Evolutionary conservation across 2,888 invertebrate species (phyloP).

Genomic region (Pyrrhosoma nymphula): DNA sequence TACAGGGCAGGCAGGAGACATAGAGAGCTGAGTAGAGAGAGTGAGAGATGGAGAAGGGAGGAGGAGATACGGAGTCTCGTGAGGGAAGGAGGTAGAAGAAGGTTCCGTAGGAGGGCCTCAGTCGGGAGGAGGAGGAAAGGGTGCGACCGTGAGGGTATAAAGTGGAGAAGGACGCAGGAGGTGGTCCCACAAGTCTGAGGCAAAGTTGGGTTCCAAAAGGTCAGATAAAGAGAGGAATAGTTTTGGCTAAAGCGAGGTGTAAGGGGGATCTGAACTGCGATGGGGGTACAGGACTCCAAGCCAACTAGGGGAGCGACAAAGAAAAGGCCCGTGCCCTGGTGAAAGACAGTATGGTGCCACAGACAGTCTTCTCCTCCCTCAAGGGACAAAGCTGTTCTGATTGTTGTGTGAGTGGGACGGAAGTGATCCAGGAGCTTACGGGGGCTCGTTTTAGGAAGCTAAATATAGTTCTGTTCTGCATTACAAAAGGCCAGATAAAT

Average conservation of each 20-base stretch:
- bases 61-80: neutral
- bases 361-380: neutral
- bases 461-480: neutral
- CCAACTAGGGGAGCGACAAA: neutral
- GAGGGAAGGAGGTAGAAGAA: neutral
- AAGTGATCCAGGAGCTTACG: neutral
- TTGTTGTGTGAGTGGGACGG: neutral
- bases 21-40: no score
- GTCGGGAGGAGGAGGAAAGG: neutral
- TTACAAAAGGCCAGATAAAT: neutral
- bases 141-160: neutral
- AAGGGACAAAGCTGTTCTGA: neutral
- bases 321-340: neutral
- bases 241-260: neutral
- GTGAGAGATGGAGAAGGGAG: neutral
- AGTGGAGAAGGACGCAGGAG: neutral
- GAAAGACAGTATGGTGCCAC: neutral
- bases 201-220: conserved; percentile 25
- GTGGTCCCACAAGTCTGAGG: neutral
- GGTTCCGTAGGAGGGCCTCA: neutral
- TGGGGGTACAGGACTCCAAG: neutral
- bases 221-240: conserved; percentile 25
- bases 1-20: neutral
- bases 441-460: neutral
- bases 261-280: neutral